A percentile compares a stretch with the other conserved stretches of the same genome.
Conservation (phyloP, 2,113 vertebrate genomes). For the cattle (Bos taurus) region ARS-UCD2.0 NC_037336.1:40168001-40168500, state of each 20-base stretch:
- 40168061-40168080: not conserved
- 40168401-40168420: not conserved
- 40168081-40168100: not conserved
- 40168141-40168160: not conserved
- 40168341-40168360: not conserved
- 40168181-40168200: not conserved
- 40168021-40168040: not conserved
- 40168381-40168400: not conserved
- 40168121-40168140: not conserved
- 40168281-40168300: not conserved
- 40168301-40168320: not conserved
- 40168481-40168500: not conserved
- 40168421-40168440: not conserved
- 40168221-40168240: not conserved
- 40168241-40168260: too few species aligned
- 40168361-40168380: not conserved
- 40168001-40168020: not conserved
- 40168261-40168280: too few species aligned
- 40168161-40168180: not conserved
- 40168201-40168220: not conserved
- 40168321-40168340: not conserved
- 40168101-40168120: not conserved
- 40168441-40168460: not conserved
- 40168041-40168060: not conserved
- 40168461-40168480: not conserved